Conservation (phyloP, 1,140 invertebrate genomes). For the Hylaeus volcanicus region DNA sequence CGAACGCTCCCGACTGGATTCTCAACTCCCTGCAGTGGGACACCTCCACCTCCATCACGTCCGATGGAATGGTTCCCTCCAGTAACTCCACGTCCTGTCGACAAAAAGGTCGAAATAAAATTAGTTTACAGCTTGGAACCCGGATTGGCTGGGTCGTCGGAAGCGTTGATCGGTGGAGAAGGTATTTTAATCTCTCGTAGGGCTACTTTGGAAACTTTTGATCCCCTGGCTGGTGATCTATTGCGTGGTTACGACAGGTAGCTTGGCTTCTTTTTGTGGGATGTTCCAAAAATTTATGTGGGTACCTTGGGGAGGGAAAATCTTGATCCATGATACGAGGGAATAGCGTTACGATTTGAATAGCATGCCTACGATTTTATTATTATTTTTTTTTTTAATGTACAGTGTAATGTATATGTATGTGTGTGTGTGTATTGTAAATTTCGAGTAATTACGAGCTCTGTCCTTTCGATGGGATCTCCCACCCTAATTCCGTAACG, state of each 20-base stretch:
- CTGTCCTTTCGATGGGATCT: background rate
- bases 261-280: background rate
- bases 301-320: background rate
- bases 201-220: background rate
- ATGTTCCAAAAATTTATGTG: conserved; percentile 14
- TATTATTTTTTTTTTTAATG: too few species aligned
- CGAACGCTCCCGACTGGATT: conserved; percentile 81
- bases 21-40: conserved; percentile 82
- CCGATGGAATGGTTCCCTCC: conserved; percentile 80
- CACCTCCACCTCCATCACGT: conserved; percentile 82
- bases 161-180: background rate
- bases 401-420: too few species aligned
- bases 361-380: too few species aligned
- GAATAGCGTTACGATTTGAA: conserved; percentile 1
- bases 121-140: background rate
- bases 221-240: background rate
- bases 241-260: background rate
- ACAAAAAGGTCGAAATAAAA: conserved; percentile 38
- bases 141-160: background rate
- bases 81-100: conserved; percentile 81
- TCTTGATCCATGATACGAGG: background rate
- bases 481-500: background rate
- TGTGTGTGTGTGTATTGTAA: too few species aligned
- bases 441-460: background rate
- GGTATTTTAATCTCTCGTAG: conserved; percentile 8